phyloP scores from a whole-genome alignment of 2,113 vertebrate species.

The Gasterosteus aculeatus region DNA sequence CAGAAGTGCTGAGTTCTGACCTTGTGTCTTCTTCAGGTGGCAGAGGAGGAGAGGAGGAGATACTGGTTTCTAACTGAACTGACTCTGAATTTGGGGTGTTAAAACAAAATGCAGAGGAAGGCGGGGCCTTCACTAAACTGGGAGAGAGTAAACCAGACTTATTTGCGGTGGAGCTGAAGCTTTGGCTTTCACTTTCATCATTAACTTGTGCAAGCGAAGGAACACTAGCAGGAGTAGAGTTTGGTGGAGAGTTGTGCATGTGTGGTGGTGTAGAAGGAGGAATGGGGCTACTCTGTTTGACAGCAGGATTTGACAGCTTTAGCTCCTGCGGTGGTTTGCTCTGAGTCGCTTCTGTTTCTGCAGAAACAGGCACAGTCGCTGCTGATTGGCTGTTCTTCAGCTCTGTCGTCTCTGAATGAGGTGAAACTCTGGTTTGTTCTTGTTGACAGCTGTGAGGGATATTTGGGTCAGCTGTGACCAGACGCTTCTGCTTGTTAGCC shows the following conservation, averaged over 20 bases:
- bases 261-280: conserved; percentile 4
- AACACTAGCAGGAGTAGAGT: conserved; percentile 3
- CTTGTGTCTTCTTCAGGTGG: conserved; percentile 3
- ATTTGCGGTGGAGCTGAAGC: conserved; percentile 34
- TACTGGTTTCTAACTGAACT: conserved; percentile 16
- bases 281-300: conserved; percentile 14
- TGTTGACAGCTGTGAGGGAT: conserved; percentile 15
- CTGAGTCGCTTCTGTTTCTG: conserved; percentile 58
- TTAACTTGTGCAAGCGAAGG: conserved; percentile 12
- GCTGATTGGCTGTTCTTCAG: conserved; percentile 45
- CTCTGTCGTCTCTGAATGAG: conserved; percentile 76
- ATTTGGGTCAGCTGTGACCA: conserved; percentile 9
- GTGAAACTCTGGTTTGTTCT: conserved; percentile 38
- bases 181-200: conserved; percentile 17
- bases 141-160: conserved; percentile 6
- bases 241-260: background rate
- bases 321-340: background rate
- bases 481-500: conserved; percentile 12
- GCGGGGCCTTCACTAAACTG: conserved; percentile 1
- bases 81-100: conserved; percentile 21
- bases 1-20: conserved; percentile 19
- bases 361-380: conserved; percentile 37
- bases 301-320: conserved; percentile 27
- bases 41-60: background rate
- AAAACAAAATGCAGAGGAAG: conserved; percentile 11